Percentiles rank a stretch among this genome's conserved stretches.
phyloP scores from a whole-genome alignment of 2,888 invertebrate species.

The Cheilosia vernalis region DNA sequence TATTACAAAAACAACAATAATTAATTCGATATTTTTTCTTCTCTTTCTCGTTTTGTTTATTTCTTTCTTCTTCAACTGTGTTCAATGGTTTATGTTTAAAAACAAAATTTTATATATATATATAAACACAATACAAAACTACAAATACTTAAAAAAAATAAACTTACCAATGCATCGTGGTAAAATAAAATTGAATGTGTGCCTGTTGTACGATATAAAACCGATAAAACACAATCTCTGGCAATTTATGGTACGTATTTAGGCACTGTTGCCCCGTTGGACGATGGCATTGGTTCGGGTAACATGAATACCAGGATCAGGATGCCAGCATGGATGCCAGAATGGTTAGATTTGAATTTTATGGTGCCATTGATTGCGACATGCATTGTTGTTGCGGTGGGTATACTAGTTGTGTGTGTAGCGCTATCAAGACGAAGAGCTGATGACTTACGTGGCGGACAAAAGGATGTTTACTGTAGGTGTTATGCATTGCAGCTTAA shows the following conservation, averaged over 20 bases:
- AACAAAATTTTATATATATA: constrained; percentile 63
- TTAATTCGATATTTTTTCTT: constrained; percentile 80
- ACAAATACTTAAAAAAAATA: constrained; percentile 43
- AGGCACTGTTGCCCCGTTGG: constrained; percentile 93
- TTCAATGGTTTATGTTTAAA: constrained; percentile 76
- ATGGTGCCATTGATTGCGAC: constrained; percentile 95
- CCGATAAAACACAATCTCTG: constrained; percentile 33
- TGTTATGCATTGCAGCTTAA: constrained; percentile 82
- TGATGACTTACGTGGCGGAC: constrained; percentile 92
- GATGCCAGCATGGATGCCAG: constrained; percentile 90
- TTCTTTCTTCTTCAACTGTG: constrained; percentile 76
- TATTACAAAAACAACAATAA: constrained; percentile 84
- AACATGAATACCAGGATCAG: constrained; percentile 84
- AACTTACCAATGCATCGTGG: constrained; percentile 72
- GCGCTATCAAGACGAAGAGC: constrained; percentile 92
- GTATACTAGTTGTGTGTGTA: constrained; percentile 95
- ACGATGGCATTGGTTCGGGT: constrained; percentile 84
- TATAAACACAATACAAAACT: constrained; percentile 62
- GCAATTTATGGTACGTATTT: constrained; percentile 57
- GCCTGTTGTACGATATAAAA: constrained; percentile 72
- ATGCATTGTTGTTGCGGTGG: constrained; percentile 94
- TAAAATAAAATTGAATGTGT: constrained; percentile 71
- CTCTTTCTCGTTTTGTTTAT: constrained; percentile 78
- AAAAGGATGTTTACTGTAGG: constrained; percentile 90
- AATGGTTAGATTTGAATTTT: constrained; percentile 95